These are phyloP conservation scores for Pipra filicauda DNA, from an alignment of 2,113 vertebrate genomes.

Conservation along the genomic window DNA sequence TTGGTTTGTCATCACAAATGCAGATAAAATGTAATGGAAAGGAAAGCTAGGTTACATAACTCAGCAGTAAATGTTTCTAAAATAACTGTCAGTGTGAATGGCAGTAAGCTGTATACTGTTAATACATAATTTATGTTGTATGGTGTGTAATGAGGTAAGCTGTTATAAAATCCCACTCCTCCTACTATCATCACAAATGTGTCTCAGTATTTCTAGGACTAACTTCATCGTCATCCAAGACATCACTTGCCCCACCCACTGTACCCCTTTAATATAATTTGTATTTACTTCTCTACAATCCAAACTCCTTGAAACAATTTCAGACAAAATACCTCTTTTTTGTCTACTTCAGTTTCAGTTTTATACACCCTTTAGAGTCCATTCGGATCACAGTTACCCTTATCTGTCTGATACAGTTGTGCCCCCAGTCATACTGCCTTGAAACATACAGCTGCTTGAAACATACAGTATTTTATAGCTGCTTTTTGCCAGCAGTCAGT, in stretches of 20 bases:
- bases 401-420: background rate
- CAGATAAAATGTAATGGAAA: slow-evolving; percentile 42
- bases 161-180: background rate
- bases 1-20: slow-evolving; percentile 46
- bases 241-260: background rate
- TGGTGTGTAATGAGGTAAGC: background rate
- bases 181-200: background rate
- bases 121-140: background rate
- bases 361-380: background rate
- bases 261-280: background rate
- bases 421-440: background rate
- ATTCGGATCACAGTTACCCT: slow-evolving; percentile 18
- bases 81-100: slow-evolving; percentile 17
- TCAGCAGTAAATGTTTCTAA: slow-evolving; percentile 34
- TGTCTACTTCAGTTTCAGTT: background rate
- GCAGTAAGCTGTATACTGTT: background rate
- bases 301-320: background rate
- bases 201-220: background rate
- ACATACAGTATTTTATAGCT: background rate
- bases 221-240: background rate
- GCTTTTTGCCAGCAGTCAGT: background rate
- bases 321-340: background rate
- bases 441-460: background rate
- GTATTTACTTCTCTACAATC: background rate
- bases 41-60: slow-evolving; percentile 31